A percentile compares a stretch with the other conserved stretches of the same genome.
These are phyloP conservation scores for Gouania willdenowi DNA, from an alignment of 2,797 vertebrate species.

Conservation along the genomic window DNA sequence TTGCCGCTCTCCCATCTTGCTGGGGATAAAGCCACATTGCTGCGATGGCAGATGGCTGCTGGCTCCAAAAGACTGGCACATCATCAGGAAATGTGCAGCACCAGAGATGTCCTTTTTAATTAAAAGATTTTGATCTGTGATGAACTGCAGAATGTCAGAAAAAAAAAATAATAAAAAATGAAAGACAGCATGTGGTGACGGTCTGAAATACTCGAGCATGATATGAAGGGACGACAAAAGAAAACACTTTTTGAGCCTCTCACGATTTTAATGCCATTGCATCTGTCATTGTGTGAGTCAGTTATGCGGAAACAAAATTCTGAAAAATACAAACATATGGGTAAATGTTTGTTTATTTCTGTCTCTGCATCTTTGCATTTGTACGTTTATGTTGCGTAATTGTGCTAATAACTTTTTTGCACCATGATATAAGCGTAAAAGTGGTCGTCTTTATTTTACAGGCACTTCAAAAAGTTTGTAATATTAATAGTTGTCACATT, in stretches of 20 bases:
- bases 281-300: too few relatives aligned
- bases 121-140: conserved; percentile 74
- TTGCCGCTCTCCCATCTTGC: conserved; percentile 66
- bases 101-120: conserved; percentile 77
- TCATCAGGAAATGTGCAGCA: conserved; percentile 70
- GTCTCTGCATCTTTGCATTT: too few relatives aligned
- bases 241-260: conserved; percentile 18
- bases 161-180: too few relatives aligned
- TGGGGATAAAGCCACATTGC: conserved; percentile 60
- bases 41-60: conserved; percentile 73
- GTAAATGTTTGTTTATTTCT: too few relatives aligned
- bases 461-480: conserved; percentile 60
- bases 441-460: conserved; percentile 64
- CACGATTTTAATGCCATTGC: too few relatives aligned
- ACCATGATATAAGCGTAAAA: conserved; percentile 36
- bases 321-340: too few relatives aligned
- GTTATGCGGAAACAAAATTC: too few relatives aligned
- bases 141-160: conserved; percentile 58
- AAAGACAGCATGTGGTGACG: conserved; percentile 44
- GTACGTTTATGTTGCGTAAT: too few relatives aligned
- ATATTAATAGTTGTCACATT: conserved; percentile 61
- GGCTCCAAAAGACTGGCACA: conserved; percentile 72
- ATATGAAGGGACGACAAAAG: conserved; percentile 51
- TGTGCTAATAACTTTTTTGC: conserved; percentile 23
- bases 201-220: conserved; percentile 50